phyloP scores from a whole-genome alignment of 2,888 invertebrate species.

The Tenthredo distinguenda region DNA sequence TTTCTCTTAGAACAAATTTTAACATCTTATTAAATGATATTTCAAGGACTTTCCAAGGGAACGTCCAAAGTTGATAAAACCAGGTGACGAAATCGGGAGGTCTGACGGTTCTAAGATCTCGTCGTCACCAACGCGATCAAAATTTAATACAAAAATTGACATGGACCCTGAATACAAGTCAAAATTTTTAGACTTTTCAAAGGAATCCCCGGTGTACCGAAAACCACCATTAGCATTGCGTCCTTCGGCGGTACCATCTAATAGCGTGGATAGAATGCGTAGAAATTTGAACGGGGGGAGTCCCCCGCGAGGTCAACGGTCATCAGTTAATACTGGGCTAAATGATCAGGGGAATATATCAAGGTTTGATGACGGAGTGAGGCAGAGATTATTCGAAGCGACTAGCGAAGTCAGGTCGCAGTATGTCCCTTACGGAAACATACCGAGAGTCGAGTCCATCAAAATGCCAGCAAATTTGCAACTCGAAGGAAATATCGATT shows the following conservation, averaged over 20 bases:
- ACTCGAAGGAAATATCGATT: slow-evolving; percentile 75
- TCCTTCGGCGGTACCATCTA: slow-evolving; percentile 60
- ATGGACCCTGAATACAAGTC: slow-evolving; percentile 77
- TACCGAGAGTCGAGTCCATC: slow-evolving; percentile 70
- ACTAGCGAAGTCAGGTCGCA: slow-evolving; percentile 70
- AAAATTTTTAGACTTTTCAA: slow-evolving; percentile 66
- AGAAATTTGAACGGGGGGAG: neutral
- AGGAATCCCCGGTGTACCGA: slow-evolving; percentile 67
- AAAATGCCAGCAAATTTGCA: slow-evolving; percentile 74
- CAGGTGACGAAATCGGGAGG: slow-evolving; percentile 74
- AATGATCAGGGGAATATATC: slow-evolving; percentile 1
- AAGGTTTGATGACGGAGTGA: neutral
- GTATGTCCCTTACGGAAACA: slow-evolving; percentile 69
- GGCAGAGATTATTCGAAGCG: slow-evolving; percentile 53
- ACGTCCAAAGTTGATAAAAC: slow-evolving; percentile 76
- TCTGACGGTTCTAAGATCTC: slow-evolving; percentile 73
- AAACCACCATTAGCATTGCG: slow-evolving; percentile 67
- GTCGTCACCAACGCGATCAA: slow-evolving; percentile 62
- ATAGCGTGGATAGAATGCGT: slow-evolving; percentile 51
- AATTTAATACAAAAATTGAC: slow-evolving; percentile 72
- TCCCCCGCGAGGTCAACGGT: neutral
- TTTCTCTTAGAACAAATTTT: slow-evolving; percentile 15
- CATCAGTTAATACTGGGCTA: neutral
- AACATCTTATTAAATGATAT: neutral
- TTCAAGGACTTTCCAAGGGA: slow-evolving; percentile 78